phyloP scores from a whole-genome alignment of 2,113 vertebrate genomes.

The Misgurnus anguillicaudatus region DNA sequence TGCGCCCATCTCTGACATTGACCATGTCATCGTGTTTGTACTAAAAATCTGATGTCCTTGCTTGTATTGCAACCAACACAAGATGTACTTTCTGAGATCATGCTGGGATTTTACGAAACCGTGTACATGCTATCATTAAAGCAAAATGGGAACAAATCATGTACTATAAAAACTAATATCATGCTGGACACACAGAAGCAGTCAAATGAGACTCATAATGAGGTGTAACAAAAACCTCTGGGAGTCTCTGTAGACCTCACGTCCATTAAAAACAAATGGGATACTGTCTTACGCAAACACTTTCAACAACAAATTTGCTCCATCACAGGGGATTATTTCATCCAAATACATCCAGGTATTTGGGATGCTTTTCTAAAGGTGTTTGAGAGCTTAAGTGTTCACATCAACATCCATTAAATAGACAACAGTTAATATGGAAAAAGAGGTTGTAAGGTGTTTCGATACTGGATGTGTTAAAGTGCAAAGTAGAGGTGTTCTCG shows the following conservation, averaged over 20 bases:
- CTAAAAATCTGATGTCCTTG: too few relatives aligned
- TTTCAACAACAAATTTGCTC: neutral
- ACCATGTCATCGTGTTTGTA: too few relatives aligned
- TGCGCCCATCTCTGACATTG: too few relatives aligned
- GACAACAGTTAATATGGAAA: neutral
- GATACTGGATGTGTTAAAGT: neutral
- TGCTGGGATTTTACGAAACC: too few relatives aligned
- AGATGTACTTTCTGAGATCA: too few relatives aligned
- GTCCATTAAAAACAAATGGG: neutral
- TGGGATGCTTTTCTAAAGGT: neutral
- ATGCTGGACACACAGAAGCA: conserved; percentile 22
- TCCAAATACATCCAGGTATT: neutral
- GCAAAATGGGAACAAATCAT: neutral
- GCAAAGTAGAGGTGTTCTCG: neutral
- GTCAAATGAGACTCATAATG: conserved; percentile 12
- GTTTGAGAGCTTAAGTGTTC: neutral
- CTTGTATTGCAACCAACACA: too few relatives aligned
- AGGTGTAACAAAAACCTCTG: neutral
- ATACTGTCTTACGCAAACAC: neutral
- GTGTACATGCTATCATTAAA: neutral
- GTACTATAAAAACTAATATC: neutral
- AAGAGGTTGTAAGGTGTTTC: neutral
- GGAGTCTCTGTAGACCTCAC: too few relatives aligned
- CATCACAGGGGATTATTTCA: neutral
- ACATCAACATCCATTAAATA: neutral